These are phyloP conservation scores for Arenaria interpres DNA, from an alignment of 2,113 vertebrate species.

Conservation along the genomic window DNA sequence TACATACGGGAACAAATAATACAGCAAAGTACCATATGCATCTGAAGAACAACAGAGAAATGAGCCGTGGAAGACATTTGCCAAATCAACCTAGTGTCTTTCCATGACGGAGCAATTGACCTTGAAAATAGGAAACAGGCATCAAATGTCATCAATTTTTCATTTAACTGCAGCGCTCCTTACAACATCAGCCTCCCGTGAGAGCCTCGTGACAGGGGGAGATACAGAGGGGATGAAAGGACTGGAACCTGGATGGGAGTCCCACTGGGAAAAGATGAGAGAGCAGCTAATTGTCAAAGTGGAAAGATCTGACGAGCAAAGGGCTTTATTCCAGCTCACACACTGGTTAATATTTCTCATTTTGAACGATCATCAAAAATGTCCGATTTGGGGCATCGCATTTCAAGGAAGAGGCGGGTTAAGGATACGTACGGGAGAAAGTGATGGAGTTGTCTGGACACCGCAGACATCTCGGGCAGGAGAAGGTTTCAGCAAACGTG, in stretches of 20 bases:
- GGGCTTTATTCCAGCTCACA: background rate
- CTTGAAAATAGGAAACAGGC: background rate
- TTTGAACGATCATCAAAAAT: background rate
- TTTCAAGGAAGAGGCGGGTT: background rate
- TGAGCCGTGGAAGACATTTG: background rate
- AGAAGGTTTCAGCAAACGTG: background rate
- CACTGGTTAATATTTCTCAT: background rate
- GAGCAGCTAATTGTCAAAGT: background rate
- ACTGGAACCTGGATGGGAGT: background rate
- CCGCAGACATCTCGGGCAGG: no score
- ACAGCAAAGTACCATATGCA: background rate
- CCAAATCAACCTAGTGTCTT: background rate
- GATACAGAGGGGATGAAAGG: background rate
- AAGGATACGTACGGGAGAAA: background rate
- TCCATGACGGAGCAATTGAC: background rate
- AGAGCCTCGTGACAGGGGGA: background rate
- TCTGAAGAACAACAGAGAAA: background rate
- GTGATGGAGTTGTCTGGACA: background rate
- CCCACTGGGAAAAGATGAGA: background rate
- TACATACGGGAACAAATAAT: background rate
- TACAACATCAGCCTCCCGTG: background rate
- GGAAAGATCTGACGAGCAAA: background rate
- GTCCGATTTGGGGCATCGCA: fast-evolving
- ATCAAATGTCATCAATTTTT: background rate
- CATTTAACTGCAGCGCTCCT: background rate